Conservation (phyloP, 1,140 invertebrate genomes). For the Probaryconus sp. region DNA sequence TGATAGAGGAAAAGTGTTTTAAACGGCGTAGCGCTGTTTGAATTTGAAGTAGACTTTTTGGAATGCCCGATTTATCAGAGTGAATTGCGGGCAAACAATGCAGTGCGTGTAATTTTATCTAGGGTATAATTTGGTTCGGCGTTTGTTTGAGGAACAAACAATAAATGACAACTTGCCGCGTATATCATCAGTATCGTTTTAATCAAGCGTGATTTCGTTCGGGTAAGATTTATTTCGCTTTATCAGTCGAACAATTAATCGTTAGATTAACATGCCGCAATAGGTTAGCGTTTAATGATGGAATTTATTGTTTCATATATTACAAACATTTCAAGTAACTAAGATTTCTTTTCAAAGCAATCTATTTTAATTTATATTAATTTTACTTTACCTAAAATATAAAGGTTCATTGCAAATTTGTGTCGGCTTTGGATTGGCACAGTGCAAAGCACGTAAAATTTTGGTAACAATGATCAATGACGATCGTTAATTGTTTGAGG, state of each 20-base stretch:
- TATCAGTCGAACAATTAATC: background rate
- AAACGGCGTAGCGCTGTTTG: too few species aligned
- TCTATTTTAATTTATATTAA: too few species aligned
- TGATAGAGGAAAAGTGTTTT: slow-evolving; percentile 6
- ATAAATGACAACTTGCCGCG: slow-evolving; percentile 3
- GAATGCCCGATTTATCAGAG: background rate
- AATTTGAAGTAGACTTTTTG: background rate
- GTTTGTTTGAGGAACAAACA: slow-evolving; percentile 22
- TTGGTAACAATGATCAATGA: slow-evolving; percentile 30
- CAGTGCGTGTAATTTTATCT: background rate
- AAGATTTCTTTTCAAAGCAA: too few species aligned
- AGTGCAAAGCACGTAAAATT: slow-evolving; percentile 33
- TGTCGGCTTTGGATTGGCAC: too few species aligned
- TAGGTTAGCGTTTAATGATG: too few species aligned
- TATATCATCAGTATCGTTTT: slow-evolving; percentile 6
- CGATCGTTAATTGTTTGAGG: slow-evolving; percentile 48
- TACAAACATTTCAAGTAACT: too few species aligned
- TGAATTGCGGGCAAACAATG: background rate
- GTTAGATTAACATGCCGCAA: too few species aligned
- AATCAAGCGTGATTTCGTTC: slow-evolving; percentile 3
- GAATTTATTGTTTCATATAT: too few species aligned
- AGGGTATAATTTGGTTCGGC: slow-evolving; percentile 4
- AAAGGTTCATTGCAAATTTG: slow-evolving; percentile 32
- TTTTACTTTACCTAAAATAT: too few species aligned
- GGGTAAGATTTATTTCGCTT: slow-evolving; percentile 2